phyloP scores from a whole-genome alignment of 1,140 invertebrate genomes.

The Cyclargus thomasi region DNA sequence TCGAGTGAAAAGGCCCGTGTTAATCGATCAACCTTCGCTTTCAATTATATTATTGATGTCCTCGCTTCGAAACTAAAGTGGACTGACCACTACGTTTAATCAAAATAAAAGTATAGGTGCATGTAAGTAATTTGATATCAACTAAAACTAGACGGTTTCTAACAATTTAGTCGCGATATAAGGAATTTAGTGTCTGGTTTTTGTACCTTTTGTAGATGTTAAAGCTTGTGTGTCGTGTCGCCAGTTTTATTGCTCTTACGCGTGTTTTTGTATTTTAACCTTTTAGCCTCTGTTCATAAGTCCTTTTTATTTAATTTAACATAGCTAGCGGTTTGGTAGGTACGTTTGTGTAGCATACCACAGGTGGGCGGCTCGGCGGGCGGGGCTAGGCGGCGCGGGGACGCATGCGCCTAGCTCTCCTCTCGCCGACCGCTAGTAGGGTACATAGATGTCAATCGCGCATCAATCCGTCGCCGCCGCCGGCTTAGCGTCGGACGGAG shows the following conservation, averaged over 20 bases:
- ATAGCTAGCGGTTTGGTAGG: conserved; percentile 38
- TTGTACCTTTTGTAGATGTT: conserved; percentile 60
- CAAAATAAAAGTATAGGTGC: conserved; percentile 29
- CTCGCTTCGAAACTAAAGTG: conserved; percentile 22
- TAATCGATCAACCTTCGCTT: conserved; percentile 50
- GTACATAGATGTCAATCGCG: conserved; percentile 36
- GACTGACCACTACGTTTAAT: not conserved
- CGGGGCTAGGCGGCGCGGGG: conserved; percentile 49
- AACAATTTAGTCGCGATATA: conserved; percentile 32
- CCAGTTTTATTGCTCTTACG: conserved; percentile 68
- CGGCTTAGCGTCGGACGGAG: conserved; percentile 50
- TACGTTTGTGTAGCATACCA: conserved; percentile 48
- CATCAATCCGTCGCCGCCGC: conserved; percentile 53
- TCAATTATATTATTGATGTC: conserved; percentile 35
- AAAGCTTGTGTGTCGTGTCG: conserved; percentile 67
- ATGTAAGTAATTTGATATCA: conserved; percentile 43
- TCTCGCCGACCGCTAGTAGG: conserved; percentile 42
- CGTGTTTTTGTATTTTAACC: conserved; percentile 40
- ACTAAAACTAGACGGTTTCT: conserved; percentile 38
- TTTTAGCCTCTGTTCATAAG: conserved; percentile 24
- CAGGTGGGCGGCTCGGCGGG: conserved; percentile 65
- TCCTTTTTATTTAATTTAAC: conserved; percentile 27
- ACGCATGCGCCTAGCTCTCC: conserved; percentile 54
- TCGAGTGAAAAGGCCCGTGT: conserved; percentile 48
- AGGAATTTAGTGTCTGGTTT: conserved; percentile 50